phyloP scores from a whole-genome alignment of 2,113 vertebrate species.

The Trematomus loennbergii region DNA sequence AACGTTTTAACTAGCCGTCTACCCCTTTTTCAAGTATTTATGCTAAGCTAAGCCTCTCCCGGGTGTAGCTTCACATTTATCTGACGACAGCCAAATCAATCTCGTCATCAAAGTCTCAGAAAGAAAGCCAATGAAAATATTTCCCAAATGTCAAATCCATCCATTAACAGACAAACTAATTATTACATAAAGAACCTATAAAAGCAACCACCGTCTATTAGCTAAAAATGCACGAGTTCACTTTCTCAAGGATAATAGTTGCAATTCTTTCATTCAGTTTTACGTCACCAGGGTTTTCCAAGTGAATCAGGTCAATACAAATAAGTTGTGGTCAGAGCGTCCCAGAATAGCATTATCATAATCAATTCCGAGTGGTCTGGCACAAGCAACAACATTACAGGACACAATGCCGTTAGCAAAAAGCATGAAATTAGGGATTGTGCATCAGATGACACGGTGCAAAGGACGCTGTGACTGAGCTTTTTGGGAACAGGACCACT shows the following conservation, averaged over 20 bases:
- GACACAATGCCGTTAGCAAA: constrained; percentile 25
- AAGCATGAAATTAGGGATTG: constrained; percentile 33
- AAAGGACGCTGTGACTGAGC: constrained; percentile 47
- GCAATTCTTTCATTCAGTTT: no score
- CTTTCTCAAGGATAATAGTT: no score
- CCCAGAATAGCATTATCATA: constrained; percentile 38
- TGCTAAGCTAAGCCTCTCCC: background rate
- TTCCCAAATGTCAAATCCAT: background rate
- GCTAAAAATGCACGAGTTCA: no score
- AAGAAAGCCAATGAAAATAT: background rate
- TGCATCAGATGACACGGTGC: constrained; percentile 39
- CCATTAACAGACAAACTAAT: background rate
- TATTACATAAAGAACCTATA: background rate
- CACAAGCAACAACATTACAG: constrained; percentile 7
- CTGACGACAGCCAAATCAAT: no score
- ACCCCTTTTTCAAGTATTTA: background rate
- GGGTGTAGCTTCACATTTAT: no score
- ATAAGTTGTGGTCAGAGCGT: constrained; percentile 36
- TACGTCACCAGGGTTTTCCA: no score
- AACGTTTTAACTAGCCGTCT: background rate
- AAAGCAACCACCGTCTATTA: no score
- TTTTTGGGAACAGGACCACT: constrained; percentile 62
- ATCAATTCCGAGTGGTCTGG: constrained; percentile 42
- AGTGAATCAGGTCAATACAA: constrained; percentile 33
- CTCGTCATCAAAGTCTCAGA: no score